These are phyloP conservation scores for Athetis lepigone DNA, from an alignment of 2,888 invertebrate species.

Conservation along the genomic window DNA sequence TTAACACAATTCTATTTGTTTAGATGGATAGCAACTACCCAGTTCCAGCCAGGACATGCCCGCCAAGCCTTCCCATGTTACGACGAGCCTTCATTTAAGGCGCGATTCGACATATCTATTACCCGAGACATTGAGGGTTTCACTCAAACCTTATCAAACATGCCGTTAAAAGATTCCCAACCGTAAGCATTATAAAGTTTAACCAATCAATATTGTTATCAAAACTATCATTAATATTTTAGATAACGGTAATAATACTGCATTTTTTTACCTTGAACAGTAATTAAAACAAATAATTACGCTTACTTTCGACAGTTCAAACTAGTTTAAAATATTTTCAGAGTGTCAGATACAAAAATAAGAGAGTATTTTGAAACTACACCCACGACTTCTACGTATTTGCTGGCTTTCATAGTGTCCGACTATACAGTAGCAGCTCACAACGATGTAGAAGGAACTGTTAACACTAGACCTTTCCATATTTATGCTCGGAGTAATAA, in stretches of 20 bases:
- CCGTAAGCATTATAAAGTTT: slow-evolving; percentile 66
- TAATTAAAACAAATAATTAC: too few relatives aligned
- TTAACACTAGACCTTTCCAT: slow-evolving; percentile 82
- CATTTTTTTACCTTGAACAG: too few relatives aligned
- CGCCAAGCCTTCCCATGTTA: slow-evolving; percentile 96
- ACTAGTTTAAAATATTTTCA: slow-evolving; percentile 20
- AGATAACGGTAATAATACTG: too few relatives aligned
- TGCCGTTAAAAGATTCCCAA: slow-evolving; percentile 87
- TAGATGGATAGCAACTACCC: slow-evolving; percentile 95
- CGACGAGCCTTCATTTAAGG: slow-evolving; percentile 96
- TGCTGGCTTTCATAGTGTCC: slow-evolving; percentile 96
- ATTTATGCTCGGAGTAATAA: slow-evolving; percentile 86
- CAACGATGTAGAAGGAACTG: slow-evolving; percentile 31
- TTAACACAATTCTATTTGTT: slow-evolving; percentile 46
- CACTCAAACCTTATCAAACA: slow-evolving; percentile 91
- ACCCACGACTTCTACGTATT: slow-evolving; percentile 94
- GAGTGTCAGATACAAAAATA: slow-evolving; percentile 64
- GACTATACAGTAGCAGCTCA: slow-evolving; percentile 88
- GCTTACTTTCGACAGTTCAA: too few relatives aligned
- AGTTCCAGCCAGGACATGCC: slow-evolving; percentile 95
- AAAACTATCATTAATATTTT: neutral
- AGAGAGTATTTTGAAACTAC: slow-evolving; percentile 89
- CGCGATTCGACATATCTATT: slow-evolving; percentile 93
- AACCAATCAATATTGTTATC: neutral
- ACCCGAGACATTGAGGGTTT: slow-evolving; percentile 86